These are phyloP conservation scores for Holocentrus rufus DNA, from an alignment of 2,797 vertebrate genomes.

Conservation along the genomic window DNA sequence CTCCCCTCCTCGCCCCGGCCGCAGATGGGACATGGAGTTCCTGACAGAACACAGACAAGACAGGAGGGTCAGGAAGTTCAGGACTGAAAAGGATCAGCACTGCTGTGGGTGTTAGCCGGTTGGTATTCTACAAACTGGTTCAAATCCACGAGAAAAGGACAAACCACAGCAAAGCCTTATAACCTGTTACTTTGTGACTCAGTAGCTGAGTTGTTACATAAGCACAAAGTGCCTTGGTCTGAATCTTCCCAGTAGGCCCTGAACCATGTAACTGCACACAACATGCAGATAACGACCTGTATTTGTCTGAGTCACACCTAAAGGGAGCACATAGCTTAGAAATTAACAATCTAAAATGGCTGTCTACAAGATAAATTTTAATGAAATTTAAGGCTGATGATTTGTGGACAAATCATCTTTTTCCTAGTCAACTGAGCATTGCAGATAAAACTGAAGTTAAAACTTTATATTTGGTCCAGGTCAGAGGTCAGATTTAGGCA, in stretches of 20 bases:
- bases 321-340: too few species aligned
- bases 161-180: neutral
- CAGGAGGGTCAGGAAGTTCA: neutral
- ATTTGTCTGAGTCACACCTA: too few species aligned
- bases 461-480: too few species aligned
- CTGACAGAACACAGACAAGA: constrained; percentile 71
- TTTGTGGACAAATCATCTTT: too few species aligned
- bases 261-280: neutral
- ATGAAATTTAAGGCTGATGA: too few species aligned
- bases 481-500: too few species aligned
- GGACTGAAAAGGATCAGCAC: neutral
- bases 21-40: constrained; percentile 93
- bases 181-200: neutral
- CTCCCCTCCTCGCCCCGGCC: constrained; percentile 84
- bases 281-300: too few species aligned
- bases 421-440: too few species aligned
- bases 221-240: constrained; percentile 11
- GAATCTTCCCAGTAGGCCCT: neutral
- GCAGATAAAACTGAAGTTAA: too few species aligned
- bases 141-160: constrained; percentile 7
- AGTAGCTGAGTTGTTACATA: neutral
- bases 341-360: too few species aligned
- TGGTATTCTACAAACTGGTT: neutral
- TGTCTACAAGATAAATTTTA: too few species aligned
- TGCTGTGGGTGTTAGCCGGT: neutral